Evolutionary conservation across 2,888 invertebrate genomes (phyloP), one percentile per base, ranked within the genome.

Genomic region (Habrosyne pyritoides): DNA sequence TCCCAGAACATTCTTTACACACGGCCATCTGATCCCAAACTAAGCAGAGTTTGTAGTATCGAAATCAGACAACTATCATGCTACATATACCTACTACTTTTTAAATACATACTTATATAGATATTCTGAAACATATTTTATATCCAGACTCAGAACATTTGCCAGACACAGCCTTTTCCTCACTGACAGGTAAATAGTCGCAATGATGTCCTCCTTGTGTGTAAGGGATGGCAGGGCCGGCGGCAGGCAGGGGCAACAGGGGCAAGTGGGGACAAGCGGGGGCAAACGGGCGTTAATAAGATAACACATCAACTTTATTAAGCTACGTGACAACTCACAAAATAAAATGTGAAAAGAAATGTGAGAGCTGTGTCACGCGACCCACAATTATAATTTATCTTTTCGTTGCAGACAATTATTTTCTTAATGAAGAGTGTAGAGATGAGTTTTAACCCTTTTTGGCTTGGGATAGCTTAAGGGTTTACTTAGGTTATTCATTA

Each of bases 301-400:
- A 42, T 42, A 42, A 42, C 42, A 42, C 42, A 18, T 42, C 42
- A 18, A 42, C 42, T 42, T 42, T 42, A 42, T 42, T 42, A 42
- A 42, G 18, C 42, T 42, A 42, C 42, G 42, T 42, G 42, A 42
- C 42, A 42, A 14, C 18, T 18, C 42, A 42, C 18, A 18, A 42
- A 42, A 42, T 42, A 42, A 18, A 18, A 42, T 8, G 42, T 8
- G 18, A 42, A 42, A 42, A 42, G 42, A 42, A 42, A 42, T 42
- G 14, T 14, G 12, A 42, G 14, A 7, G 42, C 18, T 6, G 42
- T 42, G 8, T 18, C 2, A 42, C 7, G 33, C 42, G 1, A 5
- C n/a, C n/a, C 30, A 12, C 30, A 42, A 18, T 42, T 2, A 7
- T 42, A 8, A 18, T n/a, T 42, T 42, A 42, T 42, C 18, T 42